Evolutionary conservation across 2,113 vertebrate genomes (phyloP).

Genomic region (Cervus canadensis): DNA sequence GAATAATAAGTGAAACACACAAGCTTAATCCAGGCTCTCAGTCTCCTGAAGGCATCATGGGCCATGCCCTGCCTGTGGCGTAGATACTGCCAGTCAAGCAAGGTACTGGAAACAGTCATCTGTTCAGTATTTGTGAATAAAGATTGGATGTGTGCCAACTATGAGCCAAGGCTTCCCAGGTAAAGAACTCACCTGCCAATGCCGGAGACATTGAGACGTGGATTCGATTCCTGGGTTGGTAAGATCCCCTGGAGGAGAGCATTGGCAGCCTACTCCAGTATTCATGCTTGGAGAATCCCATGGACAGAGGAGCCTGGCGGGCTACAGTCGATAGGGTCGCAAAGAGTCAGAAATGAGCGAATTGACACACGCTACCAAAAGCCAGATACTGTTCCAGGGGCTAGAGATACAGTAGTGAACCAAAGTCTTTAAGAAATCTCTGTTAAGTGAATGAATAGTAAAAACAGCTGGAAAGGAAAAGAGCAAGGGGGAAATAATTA

Average conservation of each 20-base stretch:
- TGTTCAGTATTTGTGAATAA: background rate
- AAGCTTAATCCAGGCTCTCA: background rate
- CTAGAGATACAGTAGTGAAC: background rate
- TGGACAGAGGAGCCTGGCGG: background rate
- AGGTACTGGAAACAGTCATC: background rate
- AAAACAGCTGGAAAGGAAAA: background rate
- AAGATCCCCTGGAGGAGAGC: background rate
- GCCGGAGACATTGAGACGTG: background rate
- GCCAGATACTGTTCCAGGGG: background rate
- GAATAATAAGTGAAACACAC: background rate
- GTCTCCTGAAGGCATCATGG: background rate
- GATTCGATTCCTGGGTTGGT: background rate
- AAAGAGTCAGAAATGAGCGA: background rate
- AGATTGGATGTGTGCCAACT: background rate
- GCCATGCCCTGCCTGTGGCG: background rate
- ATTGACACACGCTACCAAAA: background rate
- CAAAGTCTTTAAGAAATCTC: background rate
- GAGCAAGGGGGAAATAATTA: background rate
- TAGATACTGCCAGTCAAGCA: background rate
- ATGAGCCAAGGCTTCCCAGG: background rate
- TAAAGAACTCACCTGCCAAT: background rate
- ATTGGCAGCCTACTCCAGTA: background rate
- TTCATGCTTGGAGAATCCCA: background rate
- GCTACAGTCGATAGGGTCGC: accelerated
- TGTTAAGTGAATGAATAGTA: background rate